Evolutionary conservation across 2,797 vertebrate species (phyloP).

Genomic region (Coccyzus lansbergi): DNA sequence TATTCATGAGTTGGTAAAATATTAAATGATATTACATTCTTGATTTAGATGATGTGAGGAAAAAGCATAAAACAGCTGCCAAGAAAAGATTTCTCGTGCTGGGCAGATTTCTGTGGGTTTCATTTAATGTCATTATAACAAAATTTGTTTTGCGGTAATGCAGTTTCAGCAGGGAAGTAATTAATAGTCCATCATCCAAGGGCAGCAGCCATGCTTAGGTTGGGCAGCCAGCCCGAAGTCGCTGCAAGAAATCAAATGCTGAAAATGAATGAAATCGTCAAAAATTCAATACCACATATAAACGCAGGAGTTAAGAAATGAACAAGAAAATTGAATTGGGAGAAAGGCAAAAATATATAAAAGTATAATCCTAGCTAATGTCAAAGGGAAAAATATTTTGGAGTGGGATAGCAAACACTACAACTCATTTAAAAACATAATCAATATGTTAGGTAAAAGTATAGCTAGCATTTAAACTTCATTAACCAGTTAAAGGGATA

Average conservation of each 20-base stretch:
- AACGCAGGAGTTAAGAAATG: neutral
- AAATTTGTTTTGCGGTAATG: slow-evolving; percentile 60
- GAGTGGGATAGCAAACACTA: neutral
- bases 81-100: slow-evolving; percentile 7
- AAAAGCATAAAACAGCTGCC: slow-evolving; percentile 5
- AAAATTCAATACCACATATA: slow-evolving; percentile 45
- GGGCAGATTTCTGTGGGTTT: slow-evolving; percentile 31
- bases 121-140: slow-evolving; percentile 39
- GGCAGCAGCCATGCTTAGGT: neutral
- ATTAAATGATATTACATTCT: slow-evolving; percentile 24
- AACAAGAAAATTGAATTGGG: neutral
- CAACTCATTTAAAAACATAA: neutral
- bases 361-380: neutral
- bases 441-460: neutral
- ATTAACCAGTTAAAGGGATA: neutral
- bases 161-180: slow-evolving; percentile 61
- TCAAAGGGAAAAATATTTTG: neutral
- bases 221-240: slow-evolving; percentile 40
- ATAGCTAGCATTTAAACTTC: neutral
- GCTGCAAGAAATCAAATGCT: slow-evolving; percentile 35
- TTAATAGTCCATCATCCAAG: slow-evolving; percentile 42
- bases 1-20: slow-evolving; percentile 36
- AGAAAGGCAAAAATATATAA: neutral
- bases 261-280: slow-evolving; percentile 20
- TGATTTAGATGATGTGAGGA: slow-evolving; percentile 13